Evolutionary conservation across 1,140 invertebrate species (phyloP).

Genomic region (Pseudomyrmex concolor): DNA sequence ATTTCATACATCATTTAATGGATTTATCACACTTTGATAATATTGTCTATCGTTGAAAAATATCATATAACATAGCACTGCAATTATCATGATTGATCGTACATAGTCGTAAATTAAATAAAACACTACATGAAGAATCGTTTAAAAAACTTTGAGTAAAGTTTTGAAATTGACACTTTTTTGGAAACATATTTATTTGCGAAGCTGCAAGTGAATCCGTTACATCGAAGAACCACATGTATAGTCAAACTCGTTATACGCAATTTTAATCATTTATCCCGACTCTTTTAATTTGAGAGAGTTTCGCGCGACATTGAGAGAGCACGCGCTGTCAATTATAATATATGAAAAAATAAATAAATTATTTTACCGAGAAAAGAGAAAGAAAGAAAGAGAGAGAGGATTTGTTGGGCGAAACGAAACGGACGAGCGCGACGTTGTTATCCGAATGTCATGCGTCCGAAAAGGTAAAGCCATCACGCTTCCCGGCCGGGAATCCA

Average conservation of each 20-base stretch:
- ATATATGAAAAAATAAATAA: slow-evolving; percentile 50
- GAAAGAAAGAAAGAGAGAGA: background rate
- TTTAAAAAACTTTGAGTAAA: background rate
- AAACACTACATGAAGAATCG: too few relatives aligned
- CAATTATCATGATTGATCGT: too few relatives aligned
- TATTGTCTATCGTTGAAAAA: too few relatives aligned
- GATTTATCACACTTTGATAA: too few relatives aligned
- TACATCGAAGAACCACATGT: background rate
- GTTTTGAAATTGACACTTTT: background rate
- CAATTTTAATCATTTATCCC: slow-evolving; percentile 10
- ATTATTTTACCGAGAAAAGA: background rate
- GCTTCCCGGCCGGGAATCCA: slow-evolving; percentile 1
- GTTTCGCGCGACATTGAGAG: background rate
- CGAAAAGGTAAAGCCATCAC: slow-evolving; percentile 55
- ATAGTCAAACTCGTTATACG: background rate
- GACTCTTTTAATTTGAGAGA: slow-evolving; percentile 49
- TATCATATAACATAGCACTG: too few relatives aligned
- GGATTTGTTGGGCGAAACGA: slow-evolving; percentile 45
- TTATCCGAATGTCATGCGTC: slow-evolving; percentile 53
- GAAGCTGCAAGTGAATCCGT: background rate
- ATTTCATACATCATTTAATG: too few relatives aligned
- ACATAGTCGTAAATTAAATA: too few relatives aligned
- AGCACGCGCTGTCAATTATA: slow-evolving; percentile 35
- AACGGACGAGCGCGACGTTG: slow-evolving; percentile 51
- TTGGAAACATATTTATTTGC: background rate